Percentiles rank a stretch among this genome's conserved stretches.
Conservation (phyloP, 2,113 vertebrate genomes). For the Steatornis caripensis region DNA sequence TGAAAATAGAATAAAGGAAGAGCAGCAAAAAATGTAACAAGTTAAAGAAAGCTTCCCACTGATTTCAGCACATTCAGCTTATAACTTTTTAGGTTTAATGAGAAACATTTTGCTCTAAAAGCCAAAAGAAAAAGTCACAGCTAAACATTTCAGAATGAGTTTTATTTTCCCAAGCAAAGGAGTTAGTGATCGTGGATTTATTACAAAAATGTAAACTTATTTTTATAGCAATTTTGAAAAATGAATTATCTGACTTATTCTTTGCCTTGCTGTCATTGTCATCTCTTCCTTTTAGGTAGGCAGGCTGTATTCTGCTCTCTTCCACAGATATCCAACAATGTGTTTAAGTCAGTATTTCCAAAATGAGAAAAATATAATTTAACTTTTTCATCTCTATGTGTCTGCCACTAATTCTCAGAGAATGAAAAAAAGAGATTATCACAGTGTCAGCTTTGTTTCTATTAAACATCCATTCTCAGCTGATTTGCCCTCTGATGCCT, state of each 20-base stretch:
- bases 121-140: neutral
- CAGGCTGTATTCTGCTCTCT: neutral
- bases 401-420: neutral
- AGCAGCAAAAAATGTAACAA: neutral
- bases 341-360: neutral
- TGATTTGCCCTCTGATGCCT: neutral
- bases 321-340: neutral
- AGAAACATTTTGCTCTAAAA: neutral
- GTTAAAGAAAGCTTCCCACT: neutral
- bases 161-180: neutral
- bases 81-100: neutral
- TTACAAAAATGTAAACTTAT: neutral
- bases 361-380: neutral
- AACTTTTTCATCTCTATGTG: neutral
- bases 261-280: neutral
- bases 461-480: neutral
- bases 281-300: neutral
- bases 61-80: neutral
- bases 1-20: neutral
- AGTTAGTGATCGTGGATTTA: neutral
- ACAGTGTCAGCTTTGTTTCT: neutral
- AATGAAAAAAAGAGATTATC: neutral
- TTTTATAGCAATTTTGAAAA: neutral
- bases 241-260: neutral
- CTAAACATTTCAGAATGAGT: neutral